Conservation (phyloP, 1,140 invertebrate genomes). For the Cydia splendana region DNA sequence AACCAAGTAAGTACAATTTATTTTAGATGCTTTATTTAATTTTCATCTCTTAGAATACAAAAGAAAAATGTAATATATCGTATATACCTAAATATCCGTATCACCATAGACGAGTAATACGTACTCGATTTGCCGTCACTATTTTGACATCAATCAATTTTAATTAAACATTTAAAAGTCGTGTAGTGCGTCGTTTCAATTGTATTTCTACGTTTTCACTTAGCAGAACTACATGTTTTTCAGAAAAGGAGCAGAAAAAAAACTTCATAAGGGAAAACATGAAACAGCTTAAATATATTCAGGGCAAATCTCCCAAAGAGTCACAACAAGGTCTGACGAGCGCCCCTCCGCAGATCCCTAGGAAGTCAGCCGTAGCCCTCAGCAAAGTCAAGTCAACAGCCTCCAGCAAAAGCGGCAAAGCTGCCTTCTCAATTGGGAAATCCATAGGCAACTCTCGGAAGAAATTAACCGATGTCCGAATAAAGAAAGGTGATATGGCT, state of each 20-base stretch:
- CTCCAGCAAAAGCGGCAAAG: conserved; percentile 63
- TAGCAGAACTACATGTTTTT: conserved; percentile 38
- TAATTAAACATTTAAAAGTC: conserved; percentile 33
- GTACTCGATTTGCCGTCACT: neutral
- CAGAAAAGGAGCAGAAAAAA: conserved; percentile 79
- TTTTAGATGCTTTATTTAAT: neutral
- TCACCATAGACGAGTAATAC: neutral
- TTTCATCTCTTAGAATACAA: neutral
- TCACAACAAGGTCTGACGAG: conserved; percentile 61
- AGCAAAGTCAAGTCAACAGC: conserved; percentile 67
- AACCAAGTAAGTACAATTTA: conserved; percentile 76
- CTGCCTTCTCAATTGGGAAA: conserved; percentile 57
- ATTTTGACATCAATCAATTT: neutral
- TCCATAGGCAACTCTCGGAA: conserved; percentile 52
- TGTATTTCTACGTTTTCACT: no score
- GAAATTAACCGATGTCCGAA: conserved; percentile 57
- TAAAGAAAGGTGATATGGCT: conserved; percentile 76
- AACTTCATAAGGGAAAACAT: conserved; percentile 82
- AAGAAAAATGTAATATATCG: neutral
- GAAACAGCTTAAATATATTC: conserved; percentile 79
- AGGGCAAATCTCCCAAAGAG: conserved; percentile 73
- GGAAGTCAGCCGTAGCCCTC: conserved; percentile 47
- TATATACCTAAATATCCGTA: neutral
- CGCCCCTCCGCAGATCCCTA: conserved; percentile 51
- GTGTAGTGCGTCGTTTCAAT: conserved; percentile 37